A percentile compares a stretch with the other conserved stretches of the same genome.
Conservation (phyloP, 2,797 vertebrate genomes). For the Rhinogobio ventralis region DNA sequence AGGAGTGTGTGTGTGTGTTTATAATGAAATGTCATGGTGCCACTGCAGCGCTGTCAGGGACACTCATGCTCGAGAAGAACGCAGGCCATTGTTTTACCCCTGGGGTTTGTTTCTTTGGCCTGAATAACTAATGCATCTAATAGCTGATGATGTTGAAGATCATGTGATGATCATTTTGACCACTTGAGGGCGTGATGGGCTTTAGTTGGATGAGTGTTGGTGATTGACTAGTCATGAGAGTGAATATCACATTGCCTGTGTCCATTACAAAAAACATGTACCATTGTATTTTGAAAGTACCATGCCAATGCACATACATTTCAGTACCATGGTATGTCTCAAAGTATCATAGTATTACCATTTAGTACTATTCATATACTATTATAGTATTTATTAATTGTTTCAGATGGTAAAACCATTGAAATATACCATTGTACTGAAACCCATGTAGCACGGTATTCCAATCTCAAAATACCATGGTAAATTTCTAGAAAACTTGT, state of each 20-base stretch:
- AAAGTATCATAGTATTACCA: background rate
- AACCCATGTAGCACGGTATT: background rate
- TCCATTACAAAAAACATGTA: background rate
- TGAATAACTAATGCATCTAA: slow-evolving; percentile 54
- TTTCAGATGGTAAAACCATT: background rate
- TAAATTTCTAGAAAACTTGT: background rate
- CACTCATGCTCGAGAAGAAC: slow-evolving; percentile 9
- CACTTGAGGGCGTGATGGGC: slow-evolving; percentile 75
- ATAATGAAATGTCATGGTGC: slow-evolving; percentile 36
- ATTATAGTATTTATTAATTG: background rate
- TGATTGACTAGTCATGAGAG: slow-evolving; percentile 35
- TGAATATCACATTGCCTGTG: background rate
- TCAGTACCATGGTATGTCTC: background rate
- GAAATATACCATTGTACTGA: background rate
- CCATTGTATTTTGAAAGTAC: background rate
- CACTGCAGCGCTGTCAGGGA: slow-evolving; percentile 19
- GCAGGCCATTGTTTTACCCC: slow-evolving; percentile 48
- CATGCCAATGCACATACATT: background rate
- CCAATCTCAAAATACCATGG: background rate
- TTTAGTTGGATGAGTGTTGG: slow-evolving; percentile 43
- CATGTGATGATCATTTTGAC: slow-evolving; percentile 59
- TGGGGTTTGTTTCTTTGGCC: slow-evolving; percentile 29
- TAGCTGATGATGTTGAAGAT: slow-evolving; percentile 23
- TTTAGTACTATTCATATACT: background rate
- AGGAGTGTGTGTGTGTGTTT: slow-evolving; percentile 62